These are phyloP conservation scores for Sciaenops ocellatus DNA, from an alignment of 2,797 vertebrate genomes.

Conservation along the genomic window DNA sequence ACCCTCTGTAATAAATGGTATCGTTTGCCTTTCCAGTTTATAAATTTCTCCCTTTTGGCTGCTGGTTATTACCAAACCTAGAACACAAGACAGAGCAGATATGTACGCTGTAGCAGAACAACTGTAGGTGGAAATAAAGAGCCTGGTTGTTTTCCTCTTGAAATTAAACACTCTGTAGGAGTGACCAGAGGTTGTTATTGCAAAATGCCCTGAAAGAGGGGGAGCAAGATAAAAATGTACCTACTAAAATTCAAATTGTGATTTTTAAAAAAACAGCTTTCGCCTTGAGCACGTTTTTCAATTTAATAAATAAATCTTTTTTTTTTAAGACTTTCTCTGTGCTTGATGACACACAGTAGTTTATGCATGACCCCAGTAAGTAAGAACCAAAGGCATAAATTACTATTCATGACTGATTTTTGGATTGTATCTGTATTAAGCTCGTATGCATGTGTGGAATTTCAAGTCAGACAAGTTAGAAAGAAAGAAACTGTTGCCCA, in stretches of 20 bases:
- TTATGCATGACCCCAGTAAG: slow-evolving; percentile 25
- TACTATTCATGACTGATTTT: slow-evolving; percentile 29
- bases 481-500: neutral
- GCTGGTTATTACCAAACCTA: neutral
- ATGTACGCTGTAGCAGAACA: neutral
- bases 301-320: slow-evolving; percentile 39
- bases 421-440: slow-evolving; percentile 6
- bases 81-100: neutral
- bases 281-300: slow-evolving; percentile 54
- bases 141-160: slow-evolving; percentile 28
- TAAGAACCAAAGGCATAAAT: slow-evolving; percentile 17
- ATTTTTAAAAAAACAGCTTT: slow-evolving; percentile 33
- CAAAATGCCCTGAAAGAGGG: slow-evolving; percentile 34
- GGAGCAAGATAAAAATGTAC: slow-evolving; percentile 32
- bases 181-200: slow-evolving; percentile 50
- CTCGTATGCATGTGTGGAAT: slow-evolving; percentile 3
- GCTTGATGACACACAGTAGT: slow-evolving; percentile 20
- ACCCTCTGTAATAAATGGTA: too few relatives aligned
- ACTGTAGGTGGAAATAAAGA: slow-evolving; percentile 3
- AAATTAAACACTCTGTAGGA: slow-evolving; percentile 39
- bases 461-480: neutral
- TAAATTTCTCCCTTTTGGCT: neutral
- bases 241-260: slow-evolving; percentile 52
- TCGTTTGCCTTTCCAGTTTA: too few relatives aligned
- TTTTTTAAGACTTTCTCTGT: slow-evolving; percentile 24